Base-by-base conservation (phyloP, 2,797 vertebrate genomes). In the Hozukius guyotensis region DNA sequence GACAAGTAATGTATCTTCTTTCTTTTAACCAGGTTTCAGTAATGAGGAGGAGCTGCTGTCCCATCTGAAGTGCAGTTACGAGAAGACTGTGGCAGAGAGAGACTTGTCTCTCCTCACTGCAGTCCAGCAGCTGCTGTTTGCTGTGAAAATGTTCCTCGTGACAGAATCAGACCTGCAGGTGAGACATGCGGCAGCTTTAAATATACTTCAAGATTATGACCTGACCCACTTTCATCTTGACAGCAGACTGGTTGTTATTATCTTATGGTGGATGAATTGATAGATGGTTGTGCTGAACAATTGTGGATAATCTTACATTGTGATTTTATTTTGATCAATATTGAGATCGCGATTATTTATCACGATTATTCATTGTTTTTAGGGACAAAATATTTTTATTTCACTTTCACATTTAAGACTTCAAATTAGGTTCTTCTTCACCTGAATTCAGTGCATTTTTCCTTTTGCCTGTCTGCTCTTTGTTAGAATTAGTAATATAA, bases 11-110 rank as follows among this genome's bases (percentile, higher is more conserved):
- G 3, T 8, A 3, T 84, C 7, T 9, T 55, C 16, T 73, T 8
- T 27, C 16, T 29, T 73, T 73, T 49, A 2, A 1, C 71, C 90
- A 99, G 98, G 92, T 86, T 96, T 98, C 86, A 95, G 91, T 78
- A 96, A 92, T n/a, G 96, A 98, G 86, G 95, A 95, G 29, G 97
- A 98, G 55, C 93, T 99, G 80, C 86, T 97, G 38, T 95, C 94
- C 38, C 93, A 97, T 72, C 87, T 99, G 82, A 93, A 57, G 72
- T 84, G 93, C 42, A 92, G 82, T 57, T 99, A 99, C 86, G 95
- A 96, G 70, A 96, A 96, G 76, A 90, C 93, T 22, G 62, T 97
- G 65, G 81, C 88, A 13, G 86, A 96, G 12, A 95, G 87, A 84
- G 92, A 94, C 49, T 53, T 76, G 20, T 61, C 87, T n/a, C 88